Percentiles rank a stretch among this genome's conserved stretches.
phyloP scores from a whole-genome alignment of 2,888 invertebrate genomes.

The Proisotoma minuta region DNA sequence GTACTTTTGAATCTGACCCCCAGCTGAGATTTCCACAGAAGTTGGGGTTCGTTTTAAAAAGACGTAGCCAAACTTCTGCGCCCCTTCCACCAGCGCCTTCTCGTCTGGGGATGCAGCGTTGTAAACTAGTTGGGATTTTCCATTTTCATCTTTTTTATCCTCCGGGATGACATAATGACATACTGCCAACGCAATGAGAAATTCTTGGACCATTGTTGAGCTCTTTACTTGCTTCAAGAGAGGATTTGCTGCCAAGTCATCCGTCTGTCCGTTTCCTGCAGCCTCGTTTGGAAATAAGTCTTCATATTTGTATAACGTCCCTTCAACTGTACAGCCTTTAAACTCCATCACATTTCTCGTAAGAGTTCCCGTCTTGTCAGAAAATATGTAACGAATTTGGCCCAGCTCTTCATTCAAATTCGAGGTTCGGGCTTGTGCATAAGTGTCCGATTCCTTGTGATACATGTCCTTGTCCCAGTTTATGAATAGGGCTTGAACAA shows the following conservation, averaged over 20 bases:
- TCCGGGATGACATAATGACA: slow-evolving; percentile 99
- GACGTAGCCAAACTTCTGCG: slow-evolving; percentile 76
- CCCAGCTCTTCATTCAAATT: slow-evolving; percentile 98
- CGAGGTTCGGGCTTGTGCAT: slow-evolving; percentile 92
- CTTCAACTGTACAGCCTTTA: slow-evolving; percentile 60
- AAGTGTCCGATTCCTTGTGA: slow-evolving; percentile 80
- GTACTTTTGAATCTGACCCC: slow-evolving; percentile 66
- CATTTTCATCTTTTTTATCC: slow-evolving; percentile 50
- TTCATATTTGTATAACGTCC: slow-evolving; percentile 52
- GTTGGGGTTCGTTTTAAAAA: slow-evolving; percentile 78
- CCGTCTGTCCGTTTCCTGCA: slow-evolving; percentile 56
- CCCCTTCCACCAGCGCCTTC: slow-evolving; percentile 83
- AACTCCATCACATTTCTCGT: slow-evolving; percentile 98
- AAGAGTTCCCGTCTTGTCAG: slow-evolving; percentile 94
- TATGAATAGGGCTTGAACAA: slow-evolving; percentile 72
- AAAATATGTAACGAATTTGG: slow-evolving; percentile 77
- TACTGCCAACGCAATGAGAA: slow-evolving; percentile 83
- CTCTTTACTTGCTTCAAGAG: not conserved
- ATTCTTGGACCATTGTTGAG: slow-evolving; percentile 63
- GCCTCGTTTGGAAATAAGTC: slow-evolving; percentile 31
- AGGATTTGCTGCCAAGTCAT: slow-evolving; percentile 58
- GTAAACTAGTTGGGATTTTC: slow-evolving; percentile 82
- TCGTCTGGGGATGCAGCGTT: slow-evolving; percentile 9
- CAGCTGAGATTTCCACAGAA: slow-evolving; percentile 69
- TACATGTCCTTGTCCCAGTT: slow-evolving; percentile 97